These are phyloP conservation scores for Mactromeris polynyma DNA, from an alignment of 2,888 invertebrate genomes.

Conservation along the genomic window DNA sequence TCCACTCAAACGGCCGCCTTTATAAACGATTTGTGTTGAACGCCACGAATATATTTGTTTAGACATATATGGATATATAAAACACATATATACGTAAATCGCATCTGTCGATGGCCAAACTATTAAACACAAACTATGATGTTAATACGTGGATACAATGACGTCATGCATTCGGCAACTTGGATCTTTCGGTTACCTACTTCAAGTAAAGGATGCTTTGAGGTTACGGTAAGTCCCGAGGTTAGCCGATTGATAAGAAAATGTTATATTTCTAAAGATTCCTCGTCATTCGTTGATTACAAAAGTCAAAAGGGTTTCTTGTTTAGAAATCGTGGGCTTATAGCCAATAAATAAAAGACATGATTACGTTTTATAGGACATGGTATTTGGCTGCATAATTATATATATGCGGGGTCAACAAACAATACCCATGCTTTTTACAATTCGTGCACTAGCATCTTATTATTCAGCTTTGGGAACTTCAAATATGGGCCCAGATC, in stretches of 20 bases:
- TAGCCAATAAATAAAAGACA: too few relatives aligned
- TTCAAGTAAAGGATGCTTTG: not conserved
- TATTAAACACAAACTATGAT: not conserved
- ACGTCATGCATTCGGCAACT: not conserved
- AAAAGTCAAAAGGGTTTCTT: not conserved
- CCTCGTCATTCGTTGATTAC: not conserved
- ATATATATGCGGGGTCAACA: too few relatives aligned
- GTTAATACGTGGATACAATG: not conserved
- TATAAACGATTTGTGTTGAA: not conserved
- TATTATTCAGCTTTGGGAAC: too few relatives aligned
- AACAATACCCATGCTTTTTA: too few relatives aligned
- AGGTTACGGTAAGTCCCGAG: not conserved
- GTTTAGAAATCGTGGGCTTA: too few relatives aligned
- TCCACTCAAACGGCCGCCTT: not conserved
- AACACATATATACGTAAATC: not conserved
- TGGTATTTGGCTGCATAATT: too few relatives aligned
- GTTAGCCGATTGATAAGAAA: not conserved
- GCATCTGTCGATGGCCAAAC: conserved; percentile 15
- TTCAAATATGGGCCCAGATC: too few relatives aligned
- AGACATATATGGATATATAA: not conserved
- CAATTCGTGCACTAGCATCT: too few relatives aligned
- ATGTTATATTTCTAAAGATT: not conserved
- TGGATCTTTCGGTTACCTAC: not conserved
- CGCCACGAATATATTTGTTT: not conserved
- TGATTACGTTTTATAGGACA: too few relatives aligned